phyloP scores from a whole-genome alignment of 2,113 vertebrate species.

The Bungarus multicinctus region DNA sequence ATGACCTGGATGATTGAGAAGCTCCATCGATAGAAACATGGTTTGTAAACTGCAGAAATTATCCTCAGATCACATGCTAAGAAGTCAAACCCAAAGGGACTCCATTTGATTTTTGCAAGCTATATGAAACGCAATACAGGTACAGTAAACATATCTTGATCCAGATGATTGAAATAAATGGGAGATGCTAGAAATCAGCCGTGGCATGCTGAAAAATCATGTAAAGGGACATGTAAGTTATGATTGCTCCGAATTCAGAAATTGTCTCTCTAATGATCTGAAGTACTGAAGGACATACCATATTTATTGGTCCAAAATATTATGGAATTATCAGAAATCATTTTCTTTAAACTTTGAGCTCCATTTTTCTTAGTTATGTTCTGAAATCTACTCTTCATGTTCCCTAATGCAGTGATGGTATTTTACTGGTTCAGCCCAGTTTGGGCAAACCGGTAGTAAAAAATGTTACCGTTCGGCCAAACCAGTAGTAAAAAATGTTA shows the following conservation, averaged over 20 bases:
- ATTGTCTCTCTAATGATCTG: not conserved
- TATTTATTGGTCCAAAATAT: not conserved
- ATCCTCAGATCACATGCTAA: not conserved
- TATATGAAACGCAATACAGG: not conserved
- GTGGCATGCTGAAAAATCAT: not conserved
- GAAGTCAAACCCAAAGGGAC: not conserved
- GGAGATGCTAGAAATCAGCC: not conserved
- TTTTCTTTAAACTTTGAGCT: not conserved
- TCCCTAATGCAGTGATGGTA: not conserved
- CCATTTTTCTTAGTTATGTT: not conserved
- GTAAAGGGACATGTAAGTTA: not conserved
- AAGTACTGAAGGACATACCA: not conserved
- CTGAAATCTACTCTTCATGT: not conserved
- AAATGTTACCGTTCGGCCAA: too few species aligned
- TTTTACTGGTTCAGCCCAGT: too few species aligned
- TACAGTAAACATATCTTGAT: not conserved
- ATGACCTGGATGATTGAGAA: too few species aligned
- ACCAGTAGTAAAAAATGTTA: too few species aligned
- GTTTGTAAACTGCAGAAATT: not conserved
- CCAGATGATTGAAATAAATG: not conserved
- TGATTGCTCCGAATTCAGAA: not conserved
- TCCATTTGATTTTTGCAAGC: not conserved
- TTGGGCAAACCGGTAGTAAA: too few species aligned
- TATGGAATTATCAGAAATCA: not conserved
- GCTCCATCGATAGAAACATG: not conserved